A percentile compares a stretch with the other conserved stretches of the same genome.
Conservation (phyloP, 2,113 vertebrate genomes). For the Ceuthmochares aereus region DNA sequence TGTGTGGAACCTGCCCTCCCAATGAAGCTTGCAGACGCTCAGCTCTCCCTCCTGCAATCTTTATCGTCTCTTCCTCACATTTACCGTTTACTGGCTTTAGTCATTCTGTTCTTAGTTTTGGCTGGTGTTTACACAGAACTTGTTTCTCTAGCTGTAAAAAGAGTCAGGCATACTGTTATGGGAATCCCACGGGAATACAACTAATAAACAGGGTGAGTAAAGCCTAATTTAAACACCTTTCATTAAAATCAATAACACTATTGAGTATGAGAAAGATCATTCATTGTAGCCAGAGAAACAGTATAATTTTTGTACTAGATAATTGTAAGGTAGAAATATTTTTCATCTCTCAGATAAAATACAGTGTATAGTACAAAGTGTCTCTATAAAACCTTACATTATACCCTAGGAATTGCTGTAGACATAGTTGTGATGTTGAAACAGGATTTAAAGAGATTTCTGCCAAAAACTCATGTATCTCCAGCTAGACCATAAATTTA, state of each 20-base stretch:
- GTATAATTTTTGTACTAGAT: not conserved
- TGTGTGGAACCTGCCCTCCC: not conserved
- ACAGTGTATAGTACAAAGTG: not conserved
- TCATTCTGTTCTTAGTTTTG: not conserved
- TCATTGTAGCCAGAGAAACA: not conserved
- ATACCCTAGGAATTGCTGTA: conserved; percentile 18
- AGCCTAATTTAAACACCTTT: not conserved
- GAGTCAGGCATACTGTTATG: not conserved
- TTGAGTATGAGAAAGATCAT: not conserved
- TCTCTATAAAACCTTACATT: conserved; percentile 31
- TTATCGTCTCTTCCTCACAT: not conserved
- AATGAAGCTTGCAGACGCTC: not conserved
- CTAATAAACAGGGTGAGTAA: not conserved
- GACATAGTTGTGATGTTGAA: not conserved
- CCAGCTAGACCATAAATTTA: not conserved
- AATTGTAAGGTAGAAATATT: not conserved
- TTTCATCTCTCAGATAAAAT: not conserved
- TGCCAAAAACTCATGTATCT: not conserved
- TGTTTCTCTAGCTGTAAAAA: not conserved
- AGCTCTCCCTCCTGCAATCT: not conserved
- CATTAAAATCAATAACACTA: not conserved
- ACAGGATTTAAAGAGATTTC: not conserved
- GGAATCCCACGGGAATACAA: not conserved
- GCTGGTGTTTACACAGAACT: not conserved
- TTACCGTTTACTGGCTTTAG: not conserved